Evolutionary conservation across 2,113 vertebrate species (phyloP).

Genomic region (Esox niger): DNA sequence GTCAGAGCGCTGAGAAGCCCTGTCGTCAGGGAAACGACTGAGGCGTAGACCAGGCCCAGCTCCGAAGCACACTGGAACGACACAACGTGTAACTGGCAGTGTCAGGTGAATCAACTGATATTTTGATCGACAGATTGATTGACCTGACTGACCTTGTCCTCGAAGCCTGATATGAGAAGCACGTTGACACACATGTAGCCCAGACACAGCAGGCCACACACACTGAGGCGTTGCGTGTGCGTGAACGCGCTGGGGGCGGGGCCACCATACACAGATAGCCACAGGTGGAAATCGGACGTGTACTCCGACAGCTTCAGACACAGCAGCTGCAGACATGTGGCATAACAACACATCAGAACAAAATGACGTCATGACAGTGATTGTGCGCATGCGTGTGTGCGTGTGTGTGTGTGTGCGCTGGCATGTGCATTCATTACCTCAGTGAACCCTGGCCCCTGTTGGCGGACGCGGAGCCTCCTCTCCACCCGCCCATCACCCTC

Average conservation of each 20-base stretch:
- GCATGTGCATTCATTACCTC: slow-evolving; percentile 57
- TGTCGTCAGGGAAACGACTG: slow-evolving; percentile 50
- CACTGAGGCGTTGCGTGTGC: slow-evolving; percentile 62
- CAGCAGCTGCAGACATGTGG: slow-evolving; percentile 60
- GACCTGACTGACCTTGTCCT: slow-evolving; percentile 61
- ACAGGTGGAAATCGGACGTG: slow-evolving; percentile 74
- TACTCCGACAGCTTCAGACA: slow-evolving; percentile 64
- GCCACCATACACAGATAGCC: slow-evolving; percentile 71
- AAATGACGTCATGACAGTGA: too few relatives aligned
- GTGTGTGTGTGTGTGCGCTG: background rate
- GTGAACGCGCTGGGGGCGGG: slow-evolving; percentile 62
- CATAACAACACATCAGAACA: background rate
- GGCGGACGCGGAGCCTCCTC: slow-evolving; percentile 62
- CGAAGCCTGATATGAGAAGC: slow-evolving; percentile 47
- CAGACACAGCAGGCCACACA: slow-evolving; percentile 69
- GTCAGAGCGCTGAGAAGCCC: slow-evolving; percentile 59
- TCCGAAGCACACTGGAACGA: slow-evolving; percentile 55
- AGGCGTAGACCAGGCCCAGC: slow-evolving; percentile 50
- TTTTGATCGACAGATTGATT: background rate
- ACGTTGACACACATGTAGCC: slow-evolving; percentile 61
- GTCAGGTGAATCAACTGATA: background rate
- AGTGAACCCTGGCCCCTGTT: slow-evolving; percentile 54
- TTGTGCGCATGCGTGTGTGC: background rate
- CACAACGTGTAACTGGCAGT: slow-evolving; percentile 1
- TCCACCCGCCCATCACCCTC: slow-evolving; percentile 70